These are phyloP conservation scores for Panthera leo DNA, from an alignment of 2,113 vertebrate species.

Conservation along the genomic window DNA sequence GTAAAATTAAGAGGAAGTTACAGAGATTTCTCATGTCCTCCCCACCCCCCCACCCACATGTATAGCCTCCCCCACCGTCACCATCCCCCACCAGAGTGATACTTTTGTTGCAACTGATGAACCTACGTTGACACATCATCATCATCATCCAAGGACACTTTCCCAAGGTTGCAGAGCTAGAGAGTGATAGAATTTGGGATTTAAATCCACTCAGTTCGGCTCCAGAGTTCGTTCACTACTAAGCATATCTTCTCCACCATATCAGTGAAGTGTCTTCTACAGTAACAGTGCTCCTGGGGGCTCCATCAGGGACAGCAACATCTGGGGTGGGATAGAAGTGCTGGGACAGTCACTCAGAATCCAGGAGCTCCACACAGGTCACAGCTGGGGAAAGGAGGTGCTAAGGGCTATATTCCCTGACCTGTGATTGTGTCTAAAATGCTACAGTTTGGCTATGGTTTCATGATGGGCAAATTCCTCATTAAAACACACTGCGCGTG, in stretches of 20 bases:
- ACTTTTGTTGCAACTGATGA: neutral
- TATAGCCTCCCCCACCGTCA: neutral
- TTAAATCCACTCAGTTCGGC: neutral
- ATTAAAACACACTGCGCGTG: neutral
- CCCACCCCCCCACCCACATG: accelerated
- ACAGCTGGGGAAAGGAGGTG: neutral
- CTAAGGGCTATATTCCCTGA: neutral
- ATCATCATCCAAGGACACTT: neutral
- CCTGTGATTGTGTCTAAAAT: neutral
- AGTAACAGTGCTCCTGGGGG: neutral
- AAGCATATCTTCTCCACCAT: neutral
- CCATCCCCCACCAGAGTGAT: too few species aligned
- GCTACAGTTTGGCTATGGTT: neutral
- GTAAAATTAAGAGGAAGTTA: neutral
- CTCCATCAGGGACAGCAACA: accelerated
- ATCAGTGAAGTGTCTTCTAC: accelerated
- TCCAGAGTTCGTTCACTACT: neutral
- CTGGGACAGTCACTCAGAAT: neutral
- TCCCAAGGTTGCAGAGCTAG: neutral
- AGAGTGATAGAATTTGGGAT: neutral
- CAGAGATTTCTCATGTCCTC: neutral
- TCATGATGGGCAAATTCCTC: neutral
- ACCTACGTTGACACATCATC: neutral
- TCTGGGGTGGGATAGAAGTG: neutral
- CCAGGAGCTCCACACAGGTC: neutral